These are phyloP conservation scores for Aurelia aurita complex sp. Pacific DNA, from an alignment of 30 jellyfish, hydroid and myxozoan genomes.

Conservation along the genomic window DNA sequence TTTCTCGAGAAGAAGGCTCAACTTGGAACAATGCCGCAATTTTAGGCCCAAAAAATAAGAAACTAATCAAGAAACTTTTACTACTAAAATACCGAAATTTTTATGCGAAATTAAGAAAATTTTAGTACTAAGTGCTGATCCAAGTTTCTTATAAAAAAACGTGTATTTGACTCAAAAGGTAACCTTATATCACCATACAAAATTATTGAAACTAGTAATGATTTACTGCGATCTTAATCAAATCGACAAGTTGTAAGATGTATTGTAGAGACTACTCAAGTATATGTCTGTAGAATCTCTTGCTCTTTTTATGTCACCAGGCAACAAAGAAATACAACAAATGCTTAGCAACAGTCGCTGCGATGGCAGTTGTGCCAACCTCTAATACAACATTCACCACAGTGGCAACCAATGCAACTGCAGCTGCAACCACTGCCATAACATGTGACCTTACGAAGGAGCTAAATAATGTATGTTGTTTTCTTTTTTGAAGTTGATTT, in stretches of 20 bases:
- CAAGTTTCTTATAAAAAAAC: too few relatives aligned
- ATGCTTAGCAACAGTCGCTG: slow-evolving; percentile 38
- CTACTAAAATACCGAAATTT: too few relatives aligned
- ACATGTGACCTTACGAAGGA: slow-evolving; percentile 25
- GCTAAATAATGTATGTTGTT: slow-evolving; percentile 43
- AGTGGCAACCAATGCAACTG: slow-evolving; percentile 37
- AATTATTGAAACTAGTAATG: too few relatives aligned
- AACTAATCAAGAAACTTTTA: too few relatives aligned
- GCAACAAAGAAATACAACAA: slow-evolving; percentile 81
- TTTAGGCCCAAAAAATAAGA: too few relatives aligned
- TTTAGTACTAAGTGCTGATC: too few relatives aligned
- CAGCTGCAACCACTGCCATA: background rate
- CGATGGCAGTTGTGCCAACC: slow-evolving; percentile 6
- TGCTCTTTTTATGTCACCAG: slow-evolving; percentile 18
- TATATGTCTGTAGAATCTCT: slow-evolving; percentile 35
- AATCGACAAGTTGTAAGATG: background rate
- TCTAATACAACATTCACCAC: background rate
- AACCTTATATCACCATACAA: too few relatives aligned
- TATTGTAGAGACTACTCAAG: background rate
- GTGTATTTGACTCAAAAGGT: too few relatives aligned
- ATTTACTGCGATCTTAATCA: background rate
- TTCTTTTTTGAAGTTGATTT: too few relatives aligned
- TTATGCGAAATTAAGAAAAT: too few relatives aligned
- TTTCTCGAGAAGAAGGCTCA: too few relatives aligned
- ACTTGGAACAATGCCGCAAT: too few relatives aligned